Percentiles rank a stretch among this genome's conserved stretches.
phyloP scores from a whole-genome alignment of 2,888 invertebrate genomes.

The Drosophila mulleri region DNA sequence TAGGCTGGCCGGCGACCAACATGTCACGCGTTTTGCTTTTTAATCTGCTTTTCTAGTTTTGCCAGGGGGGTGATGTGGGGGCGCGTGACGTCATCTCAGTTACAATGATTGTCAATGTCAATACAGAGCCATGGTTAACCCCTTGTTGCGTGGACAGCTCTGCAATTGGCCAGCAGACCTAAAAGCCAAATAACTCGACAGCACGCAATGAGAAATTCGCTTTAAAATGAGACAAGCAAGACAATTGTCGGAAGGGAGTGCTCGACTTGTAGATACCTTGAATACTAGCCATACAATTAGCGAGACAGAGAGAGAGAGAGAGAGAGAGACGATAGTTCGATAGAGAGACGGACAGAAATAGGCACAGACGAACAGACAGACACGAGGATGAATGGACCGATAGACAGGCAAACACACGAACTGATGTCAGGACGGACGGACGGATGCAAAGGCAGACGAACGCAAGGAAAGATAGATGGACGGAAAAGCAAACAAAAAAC shows the following conservation, averaged over 20 bases:
- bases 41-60: slow-evolving; percentile 64
- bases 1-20: slow-evolving; percentile 3
- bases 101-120: slow-evolving; percentile 73
- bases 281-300: no score
- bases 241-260: not conserved
- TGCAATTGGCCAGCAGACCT: slow-evolving; percentile 29
- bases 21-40: slow-evolving; percentile 62
- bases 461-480: not conserved
- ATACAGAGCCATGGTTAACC: slow-evolving; percentile 60
- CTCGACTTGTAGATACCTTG: not conserved
- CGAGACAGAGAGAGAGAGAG: not conserved
- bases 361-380: no score
- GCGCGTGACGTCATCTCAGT: slow-evolving; percentile 63
- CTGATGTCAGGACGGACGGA: no score
- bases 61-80: not conserved
- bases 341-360: not conserved
- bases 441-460: no score
- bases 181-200: slow-evolving; percentile 37
- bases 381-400: no score
- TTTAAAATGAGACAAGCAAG: slow-evolving; percentile 16
- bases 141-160: slow-evolving; percentile 44
- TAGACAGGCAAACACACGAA: not conserved
- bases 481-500: not conserved
- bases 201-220: slow-evolving; percentile 56
- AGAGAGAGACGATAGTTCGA: not conserved